Conservation (phyloP, 2,113 vertebrate genomes). For the Datnioides undecimradiatus region DNA sequence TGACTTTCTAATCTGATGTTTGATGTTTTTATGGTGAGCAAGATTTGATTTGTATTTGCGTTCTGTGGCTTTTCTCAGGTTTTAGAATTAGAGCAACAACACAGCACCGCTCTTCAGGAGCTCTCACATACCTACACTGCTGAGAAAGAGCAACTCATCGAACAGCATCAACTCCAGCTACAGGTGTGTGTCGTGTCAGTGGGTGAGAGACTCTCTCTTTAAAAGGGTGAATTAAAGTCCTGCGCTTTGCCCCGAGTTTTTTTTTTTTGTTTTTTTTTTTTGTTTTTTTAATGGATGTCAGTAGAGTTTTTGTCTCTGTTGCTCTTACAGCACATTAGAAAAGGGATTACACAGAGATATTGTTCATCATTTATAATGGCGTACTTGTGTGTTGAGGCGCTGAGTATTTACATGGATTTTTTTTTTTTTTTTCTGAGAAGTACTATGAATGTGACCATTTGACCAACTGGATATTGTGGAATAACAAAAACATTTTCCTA, state of each 20-base stretch:
- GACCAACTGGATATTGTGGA: background rate
- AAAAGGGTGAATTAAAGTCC: background rate
- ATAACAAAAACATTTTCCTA: conserved; percentile 7
- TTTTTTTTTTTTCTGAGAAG: conserved; percentile 3
- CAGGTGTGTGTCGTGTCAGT: conserved; percentile 79
- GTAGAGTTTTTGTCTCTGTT: conserved; percentile 7
- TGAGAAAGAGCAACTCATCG: conserved; percentile 80
- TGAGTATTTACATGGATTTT: conserved; percentile 35
- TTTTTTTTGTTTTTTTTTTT: no score
- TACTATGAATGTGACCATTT: conserved; percentile 19
- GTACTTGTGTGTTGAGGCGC: conserved; percentile 26
- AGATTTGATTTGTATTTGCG: background rate
- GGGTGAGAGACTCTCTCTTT: background rate
- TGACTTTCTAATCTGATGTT: background rate
- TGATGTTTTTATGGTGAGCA: background rate
- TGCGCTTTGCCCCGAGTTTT: background rate
- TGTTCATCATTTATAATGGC: conserved; percentile 45
- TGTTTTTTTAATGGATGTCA: conserved; percentile 18
- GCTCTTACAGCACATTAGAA: conserved; percentile 47
- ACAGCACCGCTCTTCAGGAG: conserved; percentile 82
- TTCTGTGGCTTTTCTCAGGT: conserved; percentile 63
- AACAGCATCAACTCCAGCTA: conserved; percentile 82
- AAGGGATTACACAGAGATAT: conserved; percentile 42
- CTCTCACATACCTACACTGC: conserved; percentile 70
- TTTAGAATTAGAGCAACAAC: conserved; percentile 84